Base-by-base conservation (phyloP, 2,888 invertebrate species). In the Orgyia antiqua region DNA sequence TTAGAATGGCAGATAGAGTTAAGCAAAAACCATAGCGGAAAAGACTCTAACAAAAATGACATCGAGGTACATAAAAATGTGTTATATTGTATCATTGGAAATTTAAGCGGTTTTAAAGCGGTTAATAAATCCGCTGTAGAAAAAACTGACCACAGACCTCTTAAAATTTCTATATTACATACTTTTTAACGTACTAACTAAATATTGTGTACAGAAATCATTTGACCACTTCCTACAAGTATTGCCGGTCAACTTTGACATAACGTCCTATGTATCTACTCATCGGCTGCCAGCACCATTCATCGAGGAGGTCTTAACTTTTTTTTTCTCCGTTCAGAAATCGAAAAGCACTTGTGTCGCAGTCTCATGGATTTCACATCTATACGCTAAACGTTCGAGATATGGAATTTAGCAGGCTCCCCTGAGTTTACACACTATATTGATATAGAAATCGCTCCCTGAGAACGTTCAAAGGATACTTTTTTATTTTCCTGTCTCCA, bases 371-470 rank as follows among this genome's bases (percentile, higher is more conserved):
- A 36, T 26, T 41, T 72, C 53, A 35, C 72, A 51, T 53, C 53
- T 61, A 53, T 52, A 52, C 54, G 70, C 70, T 73, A 73, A 73
- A 71, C 67, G 53, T 66, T 66, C 70, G 58, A 80, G 82, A 84
- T 82, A 82, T 49, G 80, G 83, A 83, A 82, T 83, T 82, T 82
- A 82, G 75, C 78, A 67, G 64, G 67, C 71, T 48, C 72, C 73
- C 68, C 74, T 61, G 61, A 72, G 69, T 76, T 72, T 76, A 62
- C 45, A 61, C 64, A 63, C 62, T 54, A 55, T 73, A 76, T 75
- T 75, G 71, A 65, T 70, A 56, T 52, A 56, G 43, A 53, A 58
- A 65, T 65, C 54, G 68, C 69, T 68, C 68, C 70, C 68, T 68
- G 68, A 68, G 69, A 65, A 68, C 59, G 49, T 56, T 51, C 51